Conservation (phyloP, 2,888 invertebrate genomes). For the Teleogryllus oceanicus region DNA sequence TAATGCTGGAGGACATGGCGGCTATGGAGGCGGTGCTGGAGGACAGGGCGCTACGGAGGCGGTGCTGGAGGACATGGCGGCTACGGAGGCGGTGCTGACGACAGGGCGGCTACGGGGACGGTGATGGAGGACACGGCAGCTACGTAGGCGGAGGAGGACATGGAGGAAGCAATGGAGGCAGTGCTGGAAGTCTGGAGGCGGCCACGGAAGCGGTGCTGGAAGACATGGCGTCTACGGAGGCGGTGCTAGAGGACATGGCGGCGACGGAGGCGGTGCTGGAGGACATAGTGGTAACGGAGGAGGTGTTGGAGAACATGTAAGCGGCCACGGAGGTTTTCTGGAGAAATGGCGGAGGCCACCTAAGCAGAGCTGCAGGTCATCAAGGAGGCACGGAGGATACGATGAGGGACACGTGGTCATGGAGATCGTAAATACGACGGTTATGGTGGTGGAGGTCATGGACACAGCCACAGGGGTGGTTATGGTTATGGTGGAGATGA, state of each 20-base stretch:
- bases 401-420: too few relatives aligned
- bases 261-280: not conserved
- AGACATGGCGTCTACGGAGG: conserved; percentile 26
- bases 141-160: too few relatives aligned
- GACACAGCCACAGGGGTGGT: too few relatives aligned
- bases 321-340: not conserved
- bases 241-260: not conserved
- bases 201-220: not conserved
- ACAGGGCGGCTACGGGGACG: too few relatives aligned
- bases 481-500: too few relatives aligned
- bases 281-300: not conserved
- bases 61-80: too few relatives aligned
- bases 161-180: conserved; percentile 25
- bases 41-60: not conserved
- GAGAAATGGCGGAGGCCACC: not conserved
- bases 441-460: too few relatives aligned
- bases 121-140: too few relatives aligned
- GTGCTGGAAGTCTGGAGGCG: conserved; percentile 21
- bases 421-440: too few relatives aligned
- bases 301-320: not conserved
- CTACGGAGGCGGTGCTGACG: too few relatives aligned
- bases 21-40: conserved; percentile 28
- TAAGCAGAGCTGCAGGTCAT: too few relatives aligned
- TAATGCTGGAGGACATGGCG: conserved; percentile 23
- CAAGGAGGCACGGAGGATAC: too few relatives aligned